Conservation (phyloP, 1,140 invertebrate genomes). For the Trachelipus rathkii region DNA sequence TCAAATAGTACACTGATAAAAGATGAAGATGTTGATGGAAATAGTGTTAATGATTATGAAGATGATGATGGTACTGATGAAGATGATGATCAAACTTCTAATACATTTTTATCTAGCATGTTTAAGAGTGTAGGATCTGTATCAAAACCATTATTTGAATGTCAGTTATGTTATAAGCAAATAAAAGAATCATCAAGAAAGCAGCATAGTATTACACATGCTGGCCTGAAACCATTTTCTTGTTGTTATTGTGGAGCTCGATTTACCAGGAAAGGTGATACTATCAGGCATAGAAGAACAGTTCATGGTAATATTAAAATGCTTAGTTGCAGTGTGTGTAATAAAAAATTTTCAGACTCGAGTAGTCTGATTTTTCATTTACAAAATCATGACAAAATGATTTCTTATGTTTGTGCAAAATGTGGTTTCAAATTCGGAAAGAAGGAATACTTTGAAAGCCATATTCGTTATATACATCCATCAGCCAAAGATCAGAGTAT, state of each 20-base stretch:
- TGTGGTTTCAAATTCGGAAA: conserved; percentile 50
- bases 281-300: conserved; percentile 47
- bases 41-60: not conserved
- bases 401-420: conserved; percentile 44
- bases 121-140: not conserved
- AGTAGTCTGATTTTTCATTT: conserved; percentile 37
- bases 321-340: conserved; percentile 37
- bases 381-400: conserved; percentile 42
- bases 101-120: not conserved
- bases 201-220: conserved; percentile 45
- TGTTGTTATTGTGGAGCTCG: conserved; percentile 48
- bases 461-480: conserved; percentile 49
- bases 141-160: conserved; percentile 36
- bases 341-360: conserved; percentile 37
- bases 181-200: conserved; percentile 48
- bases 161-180: conserved; percentile 47
- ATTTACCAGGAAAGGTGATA: conserved; percentile 48
- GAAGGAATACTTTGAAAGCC: conserved; percentile 49
- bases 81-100: not conserved
- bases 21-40: not conserved
- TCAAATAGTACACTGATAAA: too few relatives aligned
- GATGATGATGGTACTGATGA: not conserved
- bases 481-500: conserved; percentile 32
- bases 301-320: conserved; percentile 45
- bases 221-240: conserved; percentile 46